Conservation (phyloP, 2,113 vertebrate genomes). For the Solenodon paradoxus region DNA sequence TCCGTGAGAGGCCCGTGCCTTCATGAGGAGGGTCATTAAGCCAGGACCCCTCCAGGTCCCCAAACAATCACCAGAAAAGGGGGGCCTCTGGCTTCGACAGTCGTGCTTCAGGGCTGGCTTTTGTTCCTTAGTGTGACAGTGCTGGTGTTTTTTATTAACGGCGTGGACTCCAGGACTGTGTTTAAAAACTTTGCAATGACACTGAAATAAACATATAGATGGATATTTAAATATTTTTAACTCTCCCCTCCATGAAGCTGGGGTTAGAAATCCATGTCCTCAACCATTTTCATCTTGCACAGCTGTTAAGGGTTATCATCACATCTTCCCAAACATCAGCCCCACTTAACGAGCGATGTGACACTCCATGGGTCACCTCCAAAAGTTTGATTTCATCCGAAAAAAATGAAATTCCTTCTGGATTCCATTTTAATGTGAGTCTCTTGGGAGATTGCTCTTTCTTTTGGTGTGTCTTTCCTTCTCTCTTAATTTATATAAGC, state of each 20-base stretch:
- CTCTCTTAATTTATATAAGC: not conserved
- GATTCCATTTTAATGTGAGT: not conserved
- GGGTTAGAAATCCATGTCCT: not conserved
- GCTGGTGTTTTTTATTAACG: not conserved
- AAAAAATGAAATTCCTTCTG: not conserved
- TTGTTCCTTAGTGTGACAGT: not conserved
- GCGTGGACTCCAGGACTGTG: not conserved
- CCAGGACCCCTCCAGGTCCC: not conserved
- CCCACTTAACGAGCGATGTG: not conserved
- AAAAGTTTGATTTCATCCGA: not conserved
- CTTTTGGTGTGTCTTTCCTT: not conserved
- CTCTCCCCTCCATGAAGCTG: not conserved
- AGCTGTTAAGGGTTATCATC: not conserved
- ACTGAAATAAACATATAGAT: not conserved
- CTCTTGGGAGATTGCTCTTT: not conserved
- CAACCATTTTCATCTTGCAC: not conserved
- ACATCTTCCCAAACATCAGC: not conserved
- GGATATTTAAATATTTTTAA: not conserved
- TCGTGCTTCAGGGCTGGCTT: not conserved
- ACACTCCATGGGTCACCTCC: not conserved
- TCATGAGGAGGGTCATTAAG: not conserved
- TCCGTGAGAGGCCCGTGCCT: not conserved
- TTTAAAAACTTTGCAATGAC: conserved; percentile 7
- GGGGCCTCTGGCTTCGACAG: not conserved
- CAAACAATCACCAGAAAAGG: not conserved